These are phyloP conservation scores for Rhinatrema bivittatum DNA, from an alignment of 2,797 vertebrate genomes.

Conservation along the genomic window DNA sequence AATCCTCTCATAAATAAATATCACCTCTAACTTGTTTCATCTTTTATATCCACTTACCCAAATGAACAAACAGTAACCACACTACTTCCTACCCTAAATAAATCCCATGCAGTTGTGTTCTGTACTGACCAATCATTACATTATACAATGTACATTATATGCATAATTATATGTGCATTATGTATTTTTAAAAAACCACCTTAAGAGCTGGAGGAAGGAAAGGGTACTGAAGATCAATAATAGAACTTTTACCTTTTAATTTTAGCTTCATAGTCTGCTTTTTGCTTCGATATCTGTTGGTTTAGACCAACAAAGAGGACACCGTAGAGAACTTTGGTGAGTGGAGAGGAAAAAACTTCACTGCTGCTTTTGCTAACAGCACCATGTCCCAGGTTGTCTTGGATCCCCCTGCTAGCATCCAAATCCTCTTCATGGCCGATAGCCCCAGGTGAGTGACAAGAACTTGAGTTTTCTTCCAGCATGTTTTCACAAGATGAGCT, in stretches of 20 bases:
- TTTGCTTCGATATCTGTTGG: slow-evolving; percentile 11
- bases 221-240: too few relatives aligned
- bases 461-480: background rate
- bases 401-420: background rate
- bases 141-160: too few relatives aligned
- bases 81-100: too few relatives aligned
- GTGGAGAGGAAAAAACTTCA: background rate
- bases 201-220: too few relatives aligned
- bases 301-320: background rate
- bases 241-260: slow-evolving; percentile 22
- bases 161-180: too few relatives aligned
- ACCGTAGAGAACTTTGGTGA: background rate
- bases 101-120: too few relatives aligned
- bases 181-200: too few relatives aligned
- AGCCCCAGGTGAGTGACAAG: background rate
- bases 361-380: background rate
- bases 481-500: background rate
- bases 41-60: too few relatives aligned
- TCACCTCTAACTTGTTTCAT: too few relatives aligned
- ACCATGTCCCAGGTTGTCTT: accelerated
- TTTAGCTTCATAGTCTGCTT: background rate
- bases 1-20: too few relatives aligned
- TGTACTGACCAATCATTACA: too few relatives aligned
- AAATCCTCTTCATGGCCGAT: background rate
- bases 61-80: too few relatives aligned